A percentile compares a stretch with the other conserved stretches of the same genome.
Conservation (phyloP, 2,888 invertebrate genomes). For the Melieria crassipennis region DNA sequence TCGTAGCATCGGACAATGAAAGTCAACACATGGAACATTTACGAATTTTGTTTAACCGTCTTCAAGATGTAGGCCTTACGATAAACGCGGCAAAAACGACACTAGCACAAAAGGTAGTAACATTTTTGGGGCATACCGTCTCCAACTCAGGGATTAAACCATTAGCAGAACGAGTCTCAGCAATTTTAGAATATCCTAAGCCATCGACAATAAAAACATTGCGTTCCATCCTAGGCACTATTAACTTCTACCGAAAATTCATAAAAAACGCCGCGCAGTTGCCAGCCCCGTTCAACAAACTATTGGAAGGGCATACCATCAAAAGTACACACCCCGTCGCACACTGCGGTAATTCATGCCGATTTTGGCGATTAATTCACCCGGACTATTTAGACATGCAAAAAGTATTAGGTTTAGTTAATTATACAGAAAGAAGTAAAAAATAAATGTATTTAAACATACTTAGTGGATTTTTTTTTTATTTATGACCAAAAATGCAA, state of each 20-base stretch:
- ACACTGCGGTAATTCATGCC: too few relatives aligned
- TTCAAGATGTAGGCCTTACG: background rate
- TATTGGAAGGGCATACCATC: background rate
- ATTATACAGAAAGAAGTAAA: too few relatives aligned
- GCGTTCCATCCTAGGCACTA: background rate
- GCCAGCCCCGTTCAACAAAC: background rate
- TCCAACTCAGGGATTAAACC: too few relatives aligned
- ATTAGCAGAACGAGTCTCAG: background rate
- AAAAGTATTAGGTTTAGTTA: too few relatives aligned
- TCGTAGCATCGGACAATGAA: conserved; percentile 8
- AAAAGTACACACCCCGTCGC: background rate
- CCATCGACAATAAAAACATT: conserved; percentile 4
- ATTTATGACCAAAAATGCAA: too few relatives aligned
- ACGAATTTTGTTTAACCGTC: background rate
- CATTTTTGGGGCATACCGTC: too few relatives aligned
- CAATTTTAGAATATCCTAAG: background rate
- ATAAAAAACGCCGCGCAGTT: conserved; percentile 5
- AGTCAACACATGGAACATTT: background rate
- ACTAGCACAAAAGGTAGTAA: background rate
- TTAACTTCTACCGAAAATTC: conserved; percentile 9
- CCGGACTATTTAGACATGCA: too few relatives aligned
- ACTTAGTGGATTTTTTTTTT: too few relatives aligned
- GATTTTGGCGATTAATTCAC: too few relatives aligned
- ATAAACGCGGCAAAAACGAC: background rate
- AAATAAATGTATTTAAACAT: too few relatives aligned